Evolutionary conservation across 2,797 vertebrate species (phyloP).

Genomic region (Tangara arthus): DNA sequence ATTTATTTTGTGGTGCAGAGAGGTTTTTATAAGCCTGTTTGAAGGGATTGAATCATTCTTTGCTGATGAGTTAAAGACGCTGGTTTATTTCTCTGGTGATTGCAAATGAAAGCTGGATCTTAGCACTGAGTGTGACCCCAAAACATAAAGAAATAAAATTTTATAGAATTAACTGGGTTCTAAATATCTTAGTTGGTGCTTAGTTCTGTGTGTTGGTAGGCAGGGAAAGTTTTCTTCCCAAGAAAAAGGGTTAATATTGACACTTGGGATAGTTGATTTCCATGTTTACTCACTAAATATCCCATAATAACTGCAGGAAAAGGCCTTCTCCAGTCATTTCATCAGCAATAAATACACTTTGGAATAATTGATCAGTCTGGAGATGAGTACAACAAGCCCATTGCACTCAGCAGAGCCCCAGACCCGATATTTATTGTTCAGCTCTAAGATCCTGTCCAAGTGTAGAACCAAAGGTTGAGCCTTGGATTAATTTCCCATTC

Average conservation of each 20-base stretch:
- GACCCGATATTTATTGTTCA: constrained; percentile 39
- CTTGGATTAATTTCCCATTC: not conserved
- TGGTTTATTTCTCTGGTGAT: constrained; percentile 24
- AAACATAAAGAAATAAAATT: not conserved
- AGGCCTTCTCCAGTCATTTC: constrained; percentile 3
- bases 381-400: constrained; percentile 12
- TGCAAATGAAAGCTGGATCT: constrained; percentile 9
- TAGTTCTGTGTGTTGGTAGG: not conserved
- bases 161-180: not conserved
- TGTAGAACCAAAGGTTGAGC: not conserved
- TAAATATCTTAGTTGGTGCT: not conserved
- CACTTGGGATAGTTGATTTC: not conserved
- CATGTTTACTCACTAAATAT: not conserved
- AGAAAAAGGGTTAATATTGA: not conserved
- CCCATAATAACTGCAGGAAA: not conserved
- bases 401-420: not conserved
- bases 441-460: not conserved
- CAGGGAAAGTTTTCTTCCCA: not conserved
- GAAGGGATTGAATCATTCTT: constrained; percentile 41
- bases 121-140: not conserved
- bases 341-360: not conserved
- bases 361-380: constrained; percentile 13
- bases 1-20: constrained; percentile 2
- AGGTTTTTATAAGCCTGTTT: constrained; percentile 15
- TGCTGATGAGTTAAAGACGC: constrained; percentile 32